These are phyloP conservation scores for Pseudanteris insignis DNA, from an alignment of 2,888 invertebrate genomes.

Conservation along the genomic window DNA sequence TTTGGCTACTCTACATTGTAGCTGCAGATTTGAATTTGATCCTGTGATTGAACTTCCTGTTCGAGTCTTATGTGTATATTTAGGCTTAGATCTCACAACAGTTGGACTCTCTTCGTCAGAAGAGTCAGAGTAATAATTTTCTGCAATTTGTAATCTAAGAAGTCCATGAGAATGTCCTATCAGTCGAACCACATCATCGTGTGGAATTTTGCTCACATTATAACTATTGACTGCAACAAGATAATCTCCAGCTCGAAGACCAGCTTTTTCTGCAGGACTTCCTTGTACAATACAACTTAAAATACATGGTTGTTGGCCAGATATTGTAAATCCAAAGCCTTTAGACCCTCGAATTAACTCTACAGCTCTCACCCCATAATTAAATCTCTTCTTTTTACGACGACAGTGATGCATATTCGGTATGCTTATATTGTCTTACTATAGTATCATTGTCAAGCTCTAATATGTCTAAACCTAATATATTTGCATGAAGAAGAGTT, in stretches of 20 bases:
- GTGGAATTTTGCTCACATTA: conserved; percentile 89
- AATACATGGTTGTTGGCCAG: conserved; percentile 95
- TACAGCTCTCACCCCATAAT: conserved; percentile 81
- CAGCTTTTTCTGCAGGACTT: conserved; percentile 90
- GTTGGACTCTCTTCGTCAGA: conserved; percentile 79
- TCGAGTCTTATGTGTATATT: conserved; percentile 70
- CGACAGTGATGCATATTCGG: conserved; percentile 71
- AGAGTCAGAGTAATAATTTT: conserved; percentile 85
- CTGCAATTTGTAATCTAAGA: conserved; percentile 86
- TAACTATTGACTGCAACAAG: conserved; percentile 90
- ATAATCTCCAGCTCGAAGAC: conserved; percentile 91
- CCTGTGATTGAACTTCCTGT: conserved; percentile 45
- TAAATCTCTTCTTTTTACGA: conserved; percentile 76
- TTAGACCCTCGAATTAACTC: conserved; percentile 86
- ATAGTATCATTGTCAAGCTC: no score
- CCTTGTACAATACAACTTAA: conserved; percentile 91
- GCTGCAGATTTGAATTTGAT: conserved; percentile 45
- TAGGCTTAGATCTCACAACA: conserved; percentile 71
- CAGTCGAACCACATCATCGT: conserved; percentile 91
- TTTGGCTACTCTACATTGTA: conserved; percentile 67
- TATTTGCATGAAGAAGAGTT: no score
- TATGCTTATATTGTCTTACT: conserved; percentile 9
- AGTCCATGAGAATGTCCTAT: conserved; percentile 88
- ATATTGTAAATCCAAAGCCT: conserved; percentile 98
- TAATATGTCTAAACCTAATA: no score